Evolutionary conservation across 2,113 vertebrate genomes (phyloP).

Genomic region (Podarcis raffonei): DNA sequence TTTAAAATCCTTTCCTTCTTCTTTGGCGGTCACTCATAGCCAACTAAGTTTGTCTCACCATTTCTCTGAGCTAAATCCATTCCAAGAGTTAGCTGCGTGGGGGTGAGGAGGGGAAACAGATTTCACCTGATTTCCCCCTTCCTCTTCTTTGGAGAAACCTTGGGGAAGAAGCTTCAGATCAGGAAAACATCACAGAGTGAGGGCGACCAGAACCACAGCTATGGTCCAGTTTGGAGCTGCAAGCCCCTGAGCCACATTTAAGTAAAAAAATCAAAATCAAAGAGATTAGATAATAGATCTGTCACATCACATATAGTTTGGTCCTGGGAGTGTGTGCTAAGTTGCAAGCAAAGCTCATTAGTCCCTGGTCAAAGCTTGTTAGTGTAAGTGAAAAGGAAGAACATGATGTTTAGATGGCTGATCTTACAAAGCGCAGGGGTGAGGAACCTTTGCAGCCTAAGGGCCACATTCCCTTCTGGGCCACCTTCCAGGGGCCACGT

Average conservation of each 20-base stretch:
- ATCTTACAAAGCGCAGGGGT: background rate
- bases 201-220: background rate
- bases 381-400: too few species aligned
- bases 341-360: background rate
- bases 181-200: background rate
- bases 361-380: background rate
- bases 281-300: background rate
- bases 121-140: too few species aligned
- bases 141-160: background rate
- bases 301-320: background rate
- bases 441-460: too few species aligned
- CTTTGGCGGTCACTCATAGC: too few species aligned
- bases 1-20: too few species aligned
- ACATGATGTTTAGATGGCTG: background rate
- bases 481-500: too few species aligned
- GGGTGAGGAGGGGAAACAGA: too few species aligned
- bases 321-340: background rate
- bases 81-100: too few species aligned
- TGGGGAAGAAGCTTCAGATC: background rate
- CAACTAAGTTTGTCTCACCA: too few species aligned
- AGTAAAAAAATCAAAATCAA: background rate
- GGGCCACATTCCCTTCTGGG: too few species aligned
- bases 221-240: background rate
- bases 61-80: too few species aligned
- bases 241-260: background rate